Evolutionary conservation across 2,113 vertebrate genomes (phyloP), one percentile per base, ranked within the genome.

Genomic region (Urocitellus parryii): DNA sequence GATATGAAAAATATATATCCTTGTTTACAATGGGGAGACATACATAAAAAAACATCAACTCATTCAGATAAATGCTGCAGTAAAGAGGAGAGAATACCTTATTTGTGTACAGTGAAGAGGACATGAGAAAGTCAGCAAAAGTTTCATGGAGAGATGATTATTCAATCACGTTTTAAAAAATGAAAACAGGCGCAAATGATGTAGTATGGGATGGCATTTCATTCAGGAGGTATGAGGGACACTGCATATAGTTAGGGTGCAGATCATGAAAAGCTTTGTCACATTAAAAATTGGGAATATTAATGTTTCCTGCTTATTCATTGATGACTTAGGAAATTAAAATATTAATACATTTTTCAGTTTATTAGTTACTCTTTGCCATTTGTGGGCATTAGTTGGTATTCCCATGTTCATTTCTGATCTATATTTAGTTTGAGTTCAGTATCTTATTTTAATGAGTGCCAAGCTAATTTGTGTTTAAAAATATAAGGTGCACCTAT

Each of bases 391-490:
- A 58, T 83, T 95, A 74, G 20, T 25, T 74, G 29, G 3, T 37
- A 83, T 87, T 91, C 51, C 34, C 25, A 10, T 67, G 56, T 95
- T 78, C 29, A 72, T 58, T 22, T 34, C 20, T n/a, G 68, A 32
- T 94, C 18, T 82, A 39, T 90, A 2, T 81, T 70, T 74, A n/a
- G 8, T 87, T 90, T 72, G 42, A 87, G 37, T 81, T 18, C 68
- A 86, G 27, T 61, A 39, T 73, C 24, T 90, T 82, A 87, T 51
- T 91, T 91, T 67, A 90, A 56, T 88, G 32, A 91, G 68, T 81
- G 20, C n/a, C 58, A 83, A 24, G 42, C 14, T 86, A 82, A 87
- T 34, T 84, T 65, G 29, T 24, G n/a, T 90, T 77, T 58, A 81
- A 88, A 94, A 94, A 56, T 58, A n/a, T 13, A 85, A 32, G 63